Evolutionary conservation across 2,797 vertebrate genomes (phyloP).

Genomic region (Enteromius thamalakanensis): DNA sequence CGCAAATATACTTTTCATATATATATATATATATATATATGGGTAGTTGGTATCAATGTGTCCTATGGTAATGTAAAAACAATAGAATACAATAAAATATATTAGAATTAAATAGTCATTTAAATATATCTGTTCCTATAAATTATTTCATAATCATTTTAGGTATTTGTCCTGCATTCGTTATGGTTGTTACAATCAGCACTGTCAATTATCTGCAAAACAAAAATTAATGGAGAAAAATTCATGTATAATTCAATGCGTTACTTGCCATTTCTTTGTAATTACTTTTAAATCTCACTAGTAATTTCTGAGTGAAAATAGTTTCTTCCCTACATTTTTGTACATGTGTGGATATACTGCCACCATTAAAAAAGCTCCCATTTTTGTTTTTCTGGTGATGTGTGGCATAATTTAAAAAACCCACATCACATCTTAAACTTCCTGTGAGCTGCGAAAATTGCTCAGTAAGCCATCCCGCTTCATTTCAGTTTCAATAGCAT

Average conservation of each 20-base stretch:
- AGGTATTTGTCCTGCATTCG: background rate
- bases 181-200: background rate
- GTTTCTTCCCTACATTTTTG: background rate
- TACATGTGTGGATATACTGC: background rate
- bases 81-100: too few species aligned
- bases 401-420: background rate
- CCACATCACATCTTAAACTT: slow-evolving; percentile 3
- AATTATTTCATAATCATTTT: background rate
- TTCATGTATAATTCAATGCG: background rate
- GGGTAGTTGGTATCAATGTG: too few species aligned
- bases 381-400: background rate
- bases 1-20: too few species aligned
- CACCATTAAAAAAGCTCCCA: background rate
- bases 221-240: background rate
- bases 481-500: background rate
- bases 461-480: background rate
- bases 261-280: background rate
- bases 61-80: too few species aligned
- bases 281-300: background rate
- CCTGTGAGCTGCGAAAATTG: background rate
- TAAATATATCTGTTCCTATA: background rate
- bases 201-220: background rate
- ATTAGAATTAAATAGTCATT: background rate
- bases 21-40: too few species aligned
- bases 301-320: background rate